Percentiles rank a stretch among this genome's conserved stretches.
Evolutionary conservation across 2,888 invertebrate species (phyloP).

Genomic region (Aleiodes leptofemur): DNA sequence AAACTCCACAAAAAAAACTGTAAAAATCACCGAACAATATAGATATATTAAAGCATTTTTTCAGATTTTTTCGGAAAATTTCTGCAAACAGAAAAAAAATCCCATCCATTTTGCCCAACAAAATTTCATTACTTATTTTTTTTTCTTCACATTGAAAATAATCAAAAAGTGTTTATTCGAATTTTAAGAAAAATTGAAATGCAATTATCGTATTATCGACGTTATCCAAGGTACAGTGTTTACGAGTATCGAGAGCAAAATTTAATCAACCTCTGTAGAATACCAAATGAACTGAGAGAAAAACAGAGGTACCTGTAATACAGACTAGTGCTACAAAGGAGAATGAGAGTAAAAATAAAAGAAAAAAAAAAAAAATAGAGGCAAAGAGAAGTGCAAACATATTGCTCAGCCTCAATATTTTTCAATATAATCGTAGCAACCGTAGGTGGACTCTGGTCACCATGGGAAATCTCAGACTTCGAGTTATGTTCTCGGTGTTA

Average conservation of each 20-base stretch:
- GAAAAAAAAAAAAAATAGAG: slow-evolving; percentile 37
- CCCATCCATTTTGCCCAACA: no score
- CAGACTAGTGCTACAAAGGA: slow-evolving; percentile 39
- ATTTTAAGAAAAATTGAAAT: no score
- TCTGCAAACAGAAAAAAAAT: no score
- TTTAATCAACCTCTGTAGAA: slow-evolving; percentile 64
- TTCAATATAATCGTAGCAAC: slow-evolving; percentile 67
- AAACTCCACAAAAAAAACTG: no score
- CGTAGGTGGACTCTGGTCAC: slow-evolving; percentile 62
- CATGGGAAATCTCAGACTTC: slow-evolving; percentile 69
- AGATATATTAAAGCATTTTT: no score
- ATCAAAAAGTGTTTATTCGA: no score
- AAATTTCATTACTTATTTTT: no score
- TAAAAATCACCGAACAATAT: no score
- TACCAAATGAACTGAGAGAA: slow-evolving; percentile 45
- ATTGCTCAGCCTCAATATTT: slow-evolving; percentile 65
- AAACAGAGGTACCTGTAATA: slow-evolving; percentile 25
- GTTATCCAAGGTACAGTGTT: no score
- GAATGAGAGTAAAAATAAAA: slow-evolving; percentile 36
- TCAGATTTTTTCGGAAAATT: no score
- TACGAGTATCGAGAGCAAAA: slow-evolving; percentile 54
- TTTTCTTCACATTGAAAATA: no score
- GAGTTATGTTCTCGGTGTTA: slow-evolving; percentile 60
- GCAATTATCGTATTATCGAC: no score
- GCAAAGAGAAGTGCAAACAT: slow-evolving; percentile 62